Evolutionary conservation across 2,888 invertebrate species (phyloP).

Genomic region (Pinctada fucata): DNA sequence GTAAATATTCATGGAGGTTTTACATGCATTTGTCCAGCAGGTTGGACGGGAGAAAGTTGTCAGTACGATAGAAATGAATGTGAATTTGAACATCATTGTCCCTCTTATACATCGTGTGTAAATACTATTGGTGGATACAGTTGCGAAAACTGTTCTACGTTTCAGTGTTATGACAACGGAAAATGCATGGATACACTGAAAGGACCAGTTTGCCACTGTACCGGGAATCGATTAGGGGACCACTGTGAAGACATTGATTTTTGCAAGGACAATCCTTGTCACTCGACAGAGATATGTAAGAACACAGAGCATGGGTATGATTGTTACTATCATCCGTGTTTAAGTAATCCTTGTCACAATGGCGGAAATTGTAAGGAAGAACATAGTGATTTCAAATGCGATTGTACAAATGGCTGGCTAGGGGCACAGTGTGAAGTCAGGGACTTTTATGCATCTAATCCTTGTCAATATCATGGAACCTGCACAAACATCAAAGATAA

Average conservation of each 20-base stretch:
- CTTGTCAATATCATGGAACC: not conserved
- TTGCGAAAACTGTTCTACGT: constrained; percentile 16
- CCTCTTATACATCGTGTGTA: constrained; percentile 7
- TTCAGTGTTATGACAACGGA: constrained; percentile 11
- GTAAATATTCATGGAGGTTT: too few species aligned
- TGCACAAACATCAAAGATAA: not conserved
- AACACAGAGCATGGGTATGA: constrained; percentile 20
- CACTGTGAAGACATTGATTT: constrained; percentile 18
- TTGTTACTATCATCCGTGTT: constrained; percentile 32
- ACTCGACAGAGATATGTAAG: constrained; percentile 9
- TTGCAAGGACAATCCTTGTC: constrained; percentile 17
- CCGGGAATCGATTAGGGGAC: constrained; percentile 15
- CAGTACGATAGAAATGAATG: constrained; percentile 23
- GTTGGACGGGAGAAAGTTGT: too few species aligned
- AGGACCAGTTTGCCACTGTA: constrained; percentile 22
- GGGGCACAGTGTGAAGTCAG: not conserved
- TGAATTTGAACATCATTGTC: constrained; percentile 3
- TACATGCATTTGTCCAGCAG: too few species aligned
- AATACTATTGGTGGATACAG: constrained; percentile 18
- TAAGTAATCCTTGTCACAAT: constrained; percentile 12
- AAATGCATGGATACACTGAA: constrained; percentile 6
- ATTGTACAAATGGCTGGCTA: not conserved
- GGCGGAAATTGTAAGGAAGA: not conserved
- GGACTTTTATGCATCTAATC: not conserved
- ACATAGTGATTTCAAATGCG: not conserved